A percentile compares a stretch with the other conserved stretches of the same genome.
Evolutionary conservation across 2,888 invertebrate species (phyloP).

Genomic region (Hirtodrosophila histrioides): DNA sequence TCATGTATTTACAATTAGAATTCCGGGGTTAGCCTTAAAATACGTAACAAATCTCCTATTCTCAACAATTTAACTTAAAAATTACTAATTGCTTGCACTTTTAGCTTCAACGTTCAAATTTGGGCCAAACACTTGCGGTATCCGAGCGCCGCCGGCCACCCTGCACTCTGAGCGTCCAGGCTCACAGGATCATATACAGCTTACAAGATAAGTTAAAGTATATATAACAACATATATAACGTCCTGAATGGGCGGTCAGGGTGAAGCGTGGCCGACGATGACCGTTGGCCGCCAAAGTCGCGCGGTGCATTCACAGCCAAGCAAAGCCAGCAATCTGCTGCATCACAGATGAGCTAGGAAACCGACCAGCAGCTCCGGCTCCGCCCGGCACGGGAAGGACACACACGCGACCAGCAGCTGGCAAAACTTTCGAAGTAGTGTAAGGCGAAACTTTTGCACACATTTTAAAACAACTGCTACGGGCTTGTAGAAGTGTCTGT

Average conservation of each 20-base stretch:
- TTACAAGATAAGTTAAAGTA: slow-evolving; percentile 63
- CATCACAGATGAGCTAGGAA: slow-evolving; percentile 63
- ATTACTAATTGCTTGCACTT: slow-evolving; percentile 65
- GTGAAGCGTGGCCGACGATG: slow-evolving; percentile 43
- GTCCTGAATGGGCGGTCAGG: slow-evolving; percentile 43
- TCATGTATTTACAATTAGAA: slow-evolving; percentile 53
- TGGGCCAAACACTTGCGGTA: slow-evolving; percentile 43
- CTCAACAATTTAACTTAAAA: slow-evolving; percentile 70
- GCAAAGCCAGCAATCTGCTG: slow-evolving; percentile 49
- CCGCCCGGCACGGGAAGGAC: slow-evolving; percentile 10
- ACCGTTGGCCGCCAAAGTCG: slow-evolving; percentile 20
- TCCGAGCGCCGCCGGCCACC: slow-evolving; percentile 54
- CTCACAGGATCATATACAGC: slow-evolving; percentile 46
- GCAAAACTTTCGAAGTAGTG: slow-evolving; percentile 53
- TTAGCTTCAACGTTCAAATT: slow-evolving; percentile 63
- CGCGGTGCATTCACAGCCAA: slow-evolving; percentile 22
- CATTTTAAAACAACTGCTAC: slow-evolving; percentile 58
- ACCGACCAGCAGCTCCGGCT: slow-evolving; percentile 72
- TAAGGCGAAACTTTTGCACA: slow-evolving; percentile 63
- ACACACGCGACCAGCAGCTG: slow-evolving; percentile 34
- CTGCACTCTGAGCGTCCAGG: slow-evolving; percentile 49
- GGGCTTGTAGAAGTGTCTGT: slow-evolving; percentile 50
- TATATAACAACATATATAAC: slow-evolving; percentile 54
- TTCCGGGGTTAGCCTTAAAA: slow-evolving; percentile 34
- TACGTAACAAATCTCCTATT: slow-evolving; percentile 55